Conservation (phyloP, 2,888 invertebrate species). For the Plebejus melissa region DNA sequence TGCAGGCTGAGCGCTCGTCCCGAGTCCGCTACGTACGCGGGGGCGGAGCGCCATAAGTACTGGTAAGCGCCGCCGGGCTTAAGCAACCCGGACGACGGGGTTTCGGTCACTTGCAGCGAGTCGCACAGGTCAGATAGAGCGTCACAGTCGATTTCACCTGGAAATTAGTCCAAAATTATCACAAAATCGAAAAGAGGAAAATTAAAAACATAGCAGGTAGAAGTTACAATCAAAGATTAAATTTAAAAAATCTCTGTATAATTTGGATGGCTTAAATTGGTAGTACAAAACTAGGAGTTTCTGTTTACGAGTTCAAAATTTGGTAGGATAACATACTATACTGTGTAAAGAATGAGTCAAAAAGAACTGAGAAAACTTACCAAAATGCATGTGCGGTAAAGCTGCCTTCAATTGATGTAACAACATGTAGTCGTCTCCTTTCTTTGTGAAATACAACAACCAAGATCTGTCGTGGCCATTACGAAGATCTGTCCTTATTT, state of each 20-base stretch:
- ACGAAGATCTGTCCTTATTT: slow-evolving; percentile 56
- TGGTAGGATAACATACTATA: no score
- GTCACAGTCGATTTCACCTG: slow-evolving; percentile 82
- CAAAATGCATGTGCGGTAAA: slow-evolving; percentile 79
- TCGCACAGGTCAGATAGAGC: slow-evolving; percentile 76
- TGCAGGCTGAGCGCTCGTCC: slow-evolving; percentile 67
- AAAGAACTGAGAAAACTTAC: slow-evolving; percentile 41
- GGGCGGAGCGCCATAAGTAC: slow-evolving; percentile 59
- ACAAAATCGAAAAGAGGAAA: no score
- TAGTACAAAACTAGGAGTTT: no score
- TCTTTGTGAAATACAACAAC: slow-evolving; percentile 57
- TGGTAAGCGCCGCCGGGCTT: slow-evolving; percentile 88
- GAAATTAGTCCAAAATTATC: slow-evolving; percentile 36
- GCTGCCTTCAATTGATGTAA: slow-evolving; percentile 73
- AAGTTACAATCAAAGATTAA: no score
- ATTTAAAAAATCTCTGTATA: no score
- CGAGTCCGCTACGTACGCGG: slow-evolving; percentile 38
- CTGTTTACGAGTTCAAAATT: no score
- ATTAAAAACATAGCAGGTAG: no score
- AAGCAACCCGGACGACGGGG: slow-evolving; percentile 86
- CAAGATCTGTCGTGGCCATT: slow-evolving; percentile 49
- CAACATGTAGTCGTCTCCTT: slow-evolving; percentile 48
- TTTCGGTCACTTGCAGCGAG: slow-evolving; percentile 76
- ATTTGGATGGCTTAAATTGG: no score
- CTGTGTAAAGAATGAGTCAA: no score